Percentiles rank a stretch among this genome's conserved stretches.
These are phyloP conservation scores for Spialia ferax DNA, from an alignment of 2,888 invertebrate genomes.

Conservation along the genomic window DNA sequence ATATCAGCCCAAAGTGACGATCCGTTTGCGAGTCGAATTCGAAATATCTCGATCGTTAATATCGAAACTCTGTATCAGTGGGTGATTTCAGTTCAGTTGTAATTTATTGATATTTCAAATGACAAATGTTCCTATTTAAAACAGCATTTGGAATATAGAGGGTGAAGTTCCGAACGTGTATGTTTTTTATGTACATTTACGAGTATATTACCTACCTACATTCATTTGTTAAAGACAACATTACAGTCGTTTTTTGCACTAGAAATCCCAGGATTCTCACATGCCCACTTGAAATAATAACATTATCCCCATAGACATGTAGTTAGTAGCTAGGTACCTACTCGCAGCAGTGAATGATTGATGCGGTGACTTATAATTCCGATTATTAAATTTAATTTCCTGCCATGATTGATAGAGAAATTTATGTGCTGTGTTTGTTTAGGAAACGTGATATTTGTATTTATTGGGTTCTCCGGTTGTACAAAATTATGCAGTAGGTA, in stretches of 20 bases:
- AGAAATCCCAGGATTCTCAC: too few species aligned
- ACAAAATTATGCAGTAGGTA: too few species aligned
- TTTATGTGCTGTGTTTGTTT: slow-evolving; percentile 7
- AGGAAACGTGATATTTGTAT: neutral
- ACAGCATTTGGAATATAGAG: neutral
- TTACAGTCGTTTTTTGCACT: too few species aligned
- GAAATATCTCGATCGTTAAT: slow-evolving; percentile 46
- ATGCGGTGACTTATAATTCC: slow-evolving; percentile 30
- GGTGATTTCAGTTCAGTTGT: slow-evolving; percentile 9
- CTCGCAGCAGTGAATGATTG: slow-evolving; percentile 38
- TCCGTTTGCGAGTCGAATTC: slow-evolving; percentile 56
- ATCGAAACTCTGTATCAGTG: slow-evolving; percentile 38
- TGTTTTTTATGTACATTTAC: too few species aligned
- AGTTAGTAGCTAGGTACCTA: too few species aligned
- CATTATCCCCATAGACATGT: too few species aligned
- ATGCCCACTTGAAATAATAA: too few species aligned
- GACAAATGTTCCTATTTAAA: slow-evolving; percentile 14
- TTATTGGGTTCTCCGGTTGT: too few species aligned
- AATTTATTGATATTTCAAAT: slow-evolving; percentile 11
- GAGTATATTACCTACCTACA: too few species aligned
- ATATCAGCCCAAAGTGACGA: slow-evolving; percentile 62
- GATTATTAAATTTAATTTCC: slow-evolving; percentile 32
- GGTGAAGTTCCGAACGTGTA: neutral
- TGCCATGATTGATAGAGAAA: slow-evolving; percentile 25
- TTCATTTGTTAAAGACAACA: too few species aligned